Base-by-base conservation (phyloP, 2,113 vertebrate species). In the Scortum barcoo region DNA sequence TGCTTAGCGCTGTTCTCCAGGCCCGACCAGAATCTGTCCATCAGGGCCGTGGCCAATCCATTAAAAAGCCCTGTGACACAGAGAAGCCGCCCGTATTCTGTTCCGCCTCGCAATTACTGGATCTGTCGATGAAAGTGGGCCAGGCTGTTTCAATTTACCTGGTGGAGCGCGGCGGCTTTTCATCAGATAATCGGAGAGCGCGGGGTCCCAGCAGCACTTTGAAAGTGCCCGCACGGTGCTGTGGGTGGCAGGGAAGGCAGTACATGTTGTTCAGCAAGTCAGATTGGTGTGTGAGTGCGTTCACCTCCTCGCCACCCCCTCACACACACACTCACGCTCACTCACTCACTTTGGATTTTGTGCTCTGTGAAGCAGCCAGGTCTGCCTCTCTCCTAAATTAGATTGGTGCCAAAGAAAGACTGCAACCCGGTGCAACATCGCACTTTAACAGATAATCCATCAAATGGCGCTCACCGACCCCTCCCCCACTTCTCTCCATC, bases 391-490 rank as follows among this genome's bases (percentile, higher is more conserved):
- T 86, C 76, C 75, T 81, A 90, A 87, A 92, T 93, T 82, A 91
- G 89, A 91, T 88, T 88, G 72, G 77, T 81, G 72, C 81, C 88
- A 75, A 91, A 90, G 44, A 86, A 86, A 79, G 89, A 88, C 84
- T 87, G 90, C 86, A 87, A 78, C 78, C 80, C 54, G 4, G 77
- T 83, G 90, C 88, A 91, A 84, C 86, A 85, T 79, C 69, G 72
- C 86, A 80, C 85, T 92, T 90, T 76, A 88, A 73, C 89, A 78
- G 84, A 88, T 92, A 91, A 93, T 89, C 89, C 90, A 88, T 91
- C 79, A 88, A 74, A 56, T 53, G 33, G 38, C 68, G 63, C 60
- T 61, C 65, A 54, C 81, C n/a, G 8, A 56, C 26, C 53, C 63
- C 22, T 20, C 26, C 57, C 40, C 73, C 13, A 7, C 28, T 14